These are phyloP conservation scores for Dicrurus megarhynchus DNA, from an alignment of 2,113 vertebrate genomes.

Conservation along the genomic window DNA sequence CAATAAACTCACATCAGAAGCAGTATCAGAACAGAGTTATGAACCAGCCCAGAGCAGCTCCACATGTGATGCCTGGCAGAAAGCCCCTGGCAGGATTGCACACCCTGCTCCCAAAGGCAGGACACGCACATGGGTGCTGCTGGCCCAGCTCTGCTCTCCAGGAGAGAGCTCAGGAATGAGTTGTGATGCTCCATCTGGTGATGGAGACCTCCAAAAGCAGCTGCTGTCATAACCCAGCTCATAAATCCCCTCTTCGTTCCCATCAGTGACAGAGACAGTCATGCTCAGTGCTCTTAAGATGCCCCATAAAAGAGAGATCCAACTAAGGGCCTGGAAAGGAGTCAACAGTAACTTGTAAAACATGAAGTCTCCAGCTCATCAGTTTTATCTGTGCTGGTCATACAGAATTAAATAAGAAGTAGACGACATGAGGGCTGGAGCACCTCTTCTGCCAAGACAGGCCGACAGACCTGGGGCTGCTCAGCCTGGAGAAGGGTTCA, in stretches of 20 bases:
- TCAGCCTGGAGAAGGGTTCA: not conserved
- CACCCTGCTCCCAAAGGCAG: not conserved
- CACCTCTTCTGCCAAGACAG: not conserved
- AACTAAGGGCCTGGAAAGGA: not conserved
- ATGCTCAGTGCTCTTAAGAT: not conserved
- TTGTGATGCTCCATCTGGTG: fast-evolving
- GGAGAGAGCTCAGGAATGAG: no score
- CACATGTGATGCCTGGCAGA: fast-evolving
- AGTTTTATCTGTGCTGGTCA: not conserved
- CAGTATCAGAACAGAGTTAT: not conserved
- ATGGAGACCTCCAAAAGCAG: not conserved
- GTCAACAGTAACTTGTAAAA: not conserved
- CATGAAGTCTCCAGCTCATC: not conserved
- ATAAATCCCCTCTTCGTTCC: fast-evolving
- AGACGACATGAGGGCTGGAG: not conserved
- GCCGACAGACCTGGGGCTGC: not conserved
- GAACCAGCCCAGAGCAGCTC: not conserved
- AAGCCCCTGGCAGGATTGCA: not conserved
- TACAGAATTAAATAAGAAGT: not conserved
- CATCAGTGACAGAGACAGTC: fast-evolving
- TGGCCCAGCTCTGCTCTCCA: not conserved
- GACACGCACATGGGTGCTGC: fast-evolving
- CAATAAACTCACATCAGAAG: not conserved
- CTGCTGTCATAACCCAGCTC: no score
- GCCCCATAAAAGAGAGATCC: not conserved